A percentile compares a stretch with the other conserved stretches of the same genome.
These are phyloP conservation scores for Ornithoptera priamus DNA, from an alignment of 2,888 invertebrate genomes.

Conservation along the genomic window DNA sequence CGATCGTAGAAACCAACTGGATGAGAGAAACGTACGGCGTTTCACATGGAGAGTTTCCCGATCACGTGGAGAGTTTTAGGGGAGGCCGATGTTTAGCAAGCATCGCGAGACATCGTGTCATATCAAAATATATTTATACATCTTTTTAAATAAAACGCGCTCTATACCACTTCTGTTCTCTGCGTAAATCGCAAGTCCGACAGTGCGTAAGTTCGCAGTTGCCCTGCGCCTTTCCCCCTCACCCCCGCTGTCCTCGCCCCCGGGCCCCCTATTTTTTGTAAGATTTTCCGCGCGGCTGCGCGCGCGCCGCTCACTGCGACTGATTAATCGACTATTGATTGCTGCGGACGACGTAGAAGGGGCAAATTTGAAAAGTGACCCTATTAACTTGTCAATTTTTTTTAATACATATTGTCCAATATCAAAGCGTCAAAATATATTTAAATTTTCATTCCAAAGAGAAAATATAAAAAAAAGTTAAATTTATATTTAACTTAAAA, in stretches of 20 bases:
- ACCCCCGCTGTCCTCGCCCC: slow-evolving; percentile 36
- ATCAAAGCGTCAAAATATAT: background rate
- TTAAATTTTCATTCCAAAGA: background rate
- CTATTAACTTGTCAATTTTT: slow-evolving; percentile 26
- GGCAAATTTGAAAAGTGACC: slow-evolving; percentile 33
- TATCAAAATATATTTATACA: background rate
- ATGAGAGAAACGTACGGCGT: too few relatives aligned
- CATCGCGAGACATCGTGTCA: too few relatives aligned
- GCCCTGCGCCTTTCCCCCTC: slow-evolving; percentile 35
- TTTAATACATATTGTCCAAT: background rate
- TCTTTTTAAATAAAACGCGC: slow-evolving; percentile 21
- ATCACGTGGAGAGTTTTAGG: too few relatives aligned
- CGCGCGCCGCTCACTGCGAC: slow-evolving; percentile 63
- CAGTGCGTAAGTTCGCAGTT: slow-evolving; percentile 56
- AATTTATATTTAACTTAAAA: too few relatives aligned
- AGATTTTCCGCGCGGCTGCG: slow-evolving; percentile 76
- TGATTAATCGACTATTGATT: slow-evolving; percentile 80
- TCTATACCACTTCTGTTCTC: slow-evolving; percentile 44
- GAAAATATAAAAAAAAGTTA: background rate
- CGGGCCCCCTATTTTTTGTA: slow-evolving; percentile 72
- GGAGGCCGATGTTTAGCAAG: too few relatives aligned
- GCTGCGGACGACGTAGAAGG: slow-evolving; percentile 49
- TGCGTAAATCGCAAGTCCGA: slow-evolving; percentile 55
- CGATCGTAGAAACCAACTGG: too few relatives aligned
- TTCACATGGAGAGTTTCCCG: too few relatives aligned